These are phyloP conservation scores for Aphidius ervi DNA, from an alignment of 1,140 invertebrate genomes.

Conservation along the genomic window DNA sequence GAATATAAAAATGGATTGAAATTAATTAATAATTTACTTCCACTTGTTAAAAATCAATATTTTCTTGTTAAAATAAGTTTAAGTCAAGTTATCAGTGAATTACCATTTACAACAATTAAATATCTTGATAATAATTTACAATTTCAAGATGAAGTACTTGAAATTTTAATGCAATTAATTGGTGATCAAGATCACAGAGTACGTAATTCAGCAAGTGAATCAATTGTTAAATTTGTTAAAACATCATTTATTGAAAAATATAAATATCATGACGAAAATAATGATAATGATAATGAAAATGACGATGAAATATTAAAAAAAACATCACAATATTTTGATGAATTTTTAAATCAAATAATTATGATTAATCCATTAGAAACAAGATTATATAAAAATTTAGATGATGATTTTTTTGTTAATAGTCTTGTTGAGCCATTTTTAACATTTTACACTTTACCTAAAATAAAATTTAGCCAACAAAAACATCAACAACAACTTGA, in stretches of 20 bases:
- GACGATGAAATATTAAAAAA: slow-evolving; percentile 51
- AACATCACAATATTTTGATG: slow-evolving; percentile 43
- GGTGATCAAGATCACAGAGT: slow-evolving; percentile 76
- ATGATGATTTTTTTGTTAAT: slow-evolving; percentile 37
- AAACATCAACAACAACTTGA: slow-evolving; percentile 29
- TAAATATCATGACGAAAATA: slow-evolving; percentile 43
- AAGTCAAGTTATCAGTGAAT: slow-evolving; percentile 57
- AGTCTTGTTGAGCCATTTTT: slow-evolving; percentile 36
- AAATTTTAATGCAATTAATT: slow-evolving; percentile 62
- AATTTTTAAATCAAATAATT: slow-evolving; percentile 36
- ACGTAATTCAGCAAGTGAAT: slow-evolving; percentile 63
- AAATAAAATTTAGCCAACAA: slow-evolving; percentile 21
- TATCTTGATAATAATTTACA: slow-evolving; percentile 46
- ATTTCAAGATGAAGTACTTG: slow-evolving; percentile 63
- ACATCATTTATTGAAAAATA: slow-evolving; percentile 45
- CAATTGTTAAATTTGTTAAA: slow-evolving; percentile 64
- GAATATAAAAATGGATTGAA: slow-evolving; percentile 51
- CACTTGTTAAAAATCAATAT: slow-evolving; percentile 70
- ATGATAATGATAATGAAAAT: slow-evolving; percentile 43
- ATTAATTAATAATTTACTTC: slow-evolving; percentile 62
- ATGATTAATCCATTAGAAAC: slow-evolving; percentile 49
- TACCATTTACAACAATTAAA: slow-evolving; percentile 58
- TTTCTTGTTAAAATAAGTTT: slow-evolving; percentile 82
- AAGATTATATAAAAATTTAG: slow-evolving; percentile 26
- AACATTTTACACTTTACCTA: slow-evolving; percentile 25